Base-by-base conservation (phyloP, 2,888 invertebrate genomes). In the Drosophila maculinotata region DNA sequence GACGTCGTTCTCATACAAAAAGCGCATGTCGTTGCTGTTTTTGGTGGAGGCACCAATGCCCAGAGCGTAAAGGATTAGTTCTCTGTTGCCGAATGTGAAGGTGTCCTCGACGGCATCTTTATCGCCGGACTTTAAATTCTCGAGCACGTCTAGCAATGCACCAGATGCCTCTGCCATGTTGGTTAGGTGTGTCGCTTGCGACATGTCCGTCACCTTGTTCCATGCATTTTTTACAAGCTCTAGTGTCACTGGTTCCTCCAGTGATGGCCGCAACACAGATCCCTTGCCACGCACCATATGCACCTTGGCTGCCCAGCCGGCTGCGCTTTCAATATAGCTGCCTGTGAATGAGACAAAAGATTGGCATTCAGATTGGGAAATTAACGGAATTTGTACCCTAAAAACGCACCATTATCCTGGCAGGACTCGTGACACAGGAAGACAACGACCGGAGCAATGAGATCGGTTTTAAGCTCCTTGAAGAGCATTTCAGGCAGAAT, bases 401-500 rank as follows among this genome's bases (percentile, higher is more conserved):
- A 2, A 20, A 31, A 62, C 79, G 53, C 58, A 89, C 89, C 97
- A 79, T 94, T 96, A 59, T 97, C 98, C 5, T 93, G 90, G 91
- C 97, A 98, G 7, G 94, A 94, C 84, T 99, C 98, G 90, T 99
- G 99, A 69, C 96, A 97, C 90, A 99, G 92, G 93, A 96, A 98
- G 0, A 93, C 95, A 92, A 92, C 92, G 14, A 92, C 90, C 3
- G 92, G 92, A 90, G 91, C 80, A 77, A 91, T 90, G 25, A 92
- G 74, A 23, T 89, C 80, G 0, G 92, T 91, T 60, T 91, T 97
- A 89, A 99, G 93, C 66, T 97, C 95, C 23, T 95, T 94, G 90
- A 95, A 97, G 82, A 99, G 92, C 69, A 99, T 97, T 48, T 97
- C 97, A 2, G 98, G 98, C 52, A 99, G 91, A 85, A 99, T 95